These are phyloP conservation scores for Herpailurus yagouaroundi DNA, from an alignment of 2,113 vertebrate genomes.

Conservation along the genomic window DNA sequence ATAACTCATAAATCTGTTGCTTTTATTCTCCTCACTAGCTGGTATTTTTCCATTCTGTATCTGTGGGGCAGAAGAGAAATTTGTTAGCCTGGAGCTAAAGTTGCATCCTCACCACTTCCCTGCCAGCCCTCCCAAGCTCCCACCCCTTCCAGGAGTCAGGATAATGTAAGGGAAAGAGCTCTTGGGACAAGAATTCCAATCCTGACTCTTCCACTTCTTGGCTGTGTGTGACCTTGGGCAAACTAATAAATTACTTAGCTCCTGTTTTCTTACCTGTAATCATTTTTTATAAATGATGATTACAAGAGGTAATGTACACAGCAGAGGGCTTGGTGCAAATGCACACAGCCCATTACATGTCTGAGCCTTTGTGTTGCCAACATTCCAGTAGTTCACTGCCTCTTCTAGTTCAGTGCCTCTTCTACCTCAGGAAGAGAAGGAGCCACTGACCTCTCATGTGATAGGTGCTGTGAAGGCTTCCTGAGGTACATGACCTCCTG, in stretches of 20 bases:
- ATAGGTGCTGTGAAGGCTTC: not conserved
- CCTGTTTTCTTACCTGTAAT: not conserved
- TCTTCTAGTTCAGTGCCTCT: not conserved
- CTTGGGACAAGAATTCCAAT: not conserved
- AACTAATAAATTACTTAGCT: not conserved
- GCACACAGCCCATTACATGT: rapidly evolving
- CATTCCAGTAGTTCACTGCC: not conserved
- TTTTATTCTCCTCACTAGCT: not conserved
- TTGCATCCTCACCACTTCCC: not conserved
- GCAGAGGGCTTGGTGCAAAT: too few species aligned
- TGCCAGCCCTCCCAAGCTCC: too few species aligned
- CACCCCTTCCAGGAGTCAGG: not conserved
- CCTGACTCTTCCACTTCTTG: not conserved
- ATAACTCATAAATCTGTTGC: not conserved
- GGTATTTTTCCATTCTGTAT: not conserved
- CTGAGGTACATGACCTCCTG: not conserved
- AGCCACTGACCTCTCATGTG: not conserved
- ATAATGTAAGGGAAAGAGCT: not conserved
- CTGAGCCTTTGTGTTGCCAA: not conserved
- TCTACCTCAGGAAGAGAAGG: not conserved
- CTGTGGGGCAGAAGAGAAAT: not conserved
- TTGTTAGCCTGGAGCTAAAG: not conserved
- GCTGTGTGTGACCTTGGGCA: not conserved
- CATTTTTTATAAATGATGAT: not conserved
- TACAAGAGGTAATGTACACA: not conserved